Percentiles rank a stretch among this genome's conserved stretches.
phyloP scores from a whole-genome alignment of 1,140 invertebrate genomes.

The Myzus persicae region DNA sequence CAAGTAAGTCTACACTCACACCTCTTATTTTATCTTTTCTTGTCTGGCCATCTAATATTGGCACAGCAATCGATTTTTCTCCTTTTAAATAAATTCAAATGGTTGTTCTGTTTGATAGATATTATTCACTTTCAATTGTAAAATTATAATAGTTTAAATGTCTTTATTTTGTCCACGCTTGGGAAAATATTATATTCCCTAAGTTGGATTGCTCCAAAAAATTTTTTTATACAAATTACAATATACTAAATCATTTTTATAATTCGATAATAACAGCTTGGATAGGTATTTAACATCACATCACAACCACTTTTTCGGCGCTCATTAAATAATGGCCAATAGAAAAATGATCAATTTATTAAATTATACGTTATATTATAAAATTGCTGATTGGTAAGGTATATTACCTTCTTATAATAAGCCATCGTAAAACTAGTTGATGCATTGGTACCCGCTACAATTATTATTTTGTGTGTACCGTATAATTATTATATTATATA shows the following conservation, averaged over 20 bases:
- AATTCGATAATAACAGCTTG: background rate
- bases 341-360: background rate
- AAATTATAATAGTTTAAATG: background rate
- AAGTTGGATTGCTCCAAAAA: background rate
- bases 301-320: background rate
- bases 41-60: slow-evolving; percentile 14
- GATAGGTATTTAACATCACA: background rate
- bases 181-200: background rate
- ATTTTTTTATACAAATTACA: no score
- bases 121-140: background rate
- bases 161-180: background rate
- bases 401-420: background rate
- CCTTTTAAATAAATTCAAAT: background rate
- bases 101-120: background rate
- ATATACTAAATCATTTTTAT: background rate
- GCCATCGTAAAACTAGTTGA: background rate
- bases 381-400: background rate
- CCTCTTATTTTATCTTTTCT: slow-evolving; percentile 10
- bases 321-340: background rate
- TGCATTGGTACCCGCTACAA: background rate
- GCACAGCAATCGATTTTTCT: background rate
- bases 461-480: background rate
- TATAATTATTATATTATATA: background rate
- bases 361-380: background rate
- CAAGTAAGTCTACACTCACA: background rate